Conservation (phyloP, 2,888 invertebrate genomes). For the Agrochola litura region DNA sequence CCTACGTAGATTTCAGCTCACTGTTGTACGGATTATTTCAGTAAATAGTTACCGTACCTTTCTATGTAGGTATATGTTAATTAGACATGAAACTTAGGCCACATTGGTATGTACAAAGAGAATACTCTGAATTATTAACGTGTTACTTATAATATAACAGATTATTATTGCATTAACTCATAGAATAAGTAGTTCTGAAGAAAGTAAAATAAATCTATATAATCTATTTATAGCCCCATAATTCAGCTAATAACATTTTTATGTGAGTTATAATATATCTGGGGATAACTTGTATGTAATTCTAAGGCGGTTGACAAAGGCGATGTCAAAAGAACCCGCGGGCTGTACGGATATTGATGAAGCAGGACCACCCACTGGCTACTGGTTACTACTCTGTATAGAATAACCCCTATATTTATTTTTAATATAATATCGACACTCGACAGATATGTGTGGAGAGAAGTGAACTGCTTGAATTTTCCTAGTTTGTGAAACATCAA, state of each 20-base stretch:
- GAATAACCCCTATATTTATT: conserved; percentile 49
- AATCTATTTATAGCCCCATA: conserved; percentile 55
- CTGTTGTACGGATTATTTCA: background rate
- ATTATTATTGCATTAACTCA: background rate
- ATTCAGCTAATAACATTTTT: conserved; percentile 66
- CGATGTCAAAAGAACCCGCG: conserved; percentile 63
- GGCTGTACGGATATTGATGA: conserved; percentile 66
- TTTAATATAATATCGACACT: conserved; percentile 17
- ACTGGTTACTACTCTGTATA: conserved; percentile 2
- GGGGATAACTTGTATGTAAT: conserved; percentile 60
- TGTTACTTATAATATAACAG: no score
- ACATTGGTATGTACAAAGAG: background rate
- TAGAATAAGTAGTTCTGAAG: background rate
- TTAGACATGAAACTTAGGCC: background rate
- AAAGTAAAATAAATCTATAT: conserved; percentile 1
- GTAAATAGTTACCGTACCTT: background rate
- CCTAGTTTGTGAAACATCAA: no score
- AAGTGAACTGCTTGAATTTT: background rate
- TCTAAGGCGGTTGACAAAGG: conserved; percentile 61
- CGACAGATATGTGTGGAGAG: background rate
- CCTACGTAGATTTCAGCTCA: background rate
- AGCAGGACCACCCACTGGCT: conserved; percentile 28
- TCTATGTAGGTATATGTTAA: background rate
- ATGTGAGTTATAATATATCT: conserved; percentile 60
- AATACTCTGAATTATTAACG: background rate